These are phyloP conservation scores for Steinernema scapterisci DNA, from an alignment of 2,888 invertebrate genomes.

Conservation along the genomic window DNA sequence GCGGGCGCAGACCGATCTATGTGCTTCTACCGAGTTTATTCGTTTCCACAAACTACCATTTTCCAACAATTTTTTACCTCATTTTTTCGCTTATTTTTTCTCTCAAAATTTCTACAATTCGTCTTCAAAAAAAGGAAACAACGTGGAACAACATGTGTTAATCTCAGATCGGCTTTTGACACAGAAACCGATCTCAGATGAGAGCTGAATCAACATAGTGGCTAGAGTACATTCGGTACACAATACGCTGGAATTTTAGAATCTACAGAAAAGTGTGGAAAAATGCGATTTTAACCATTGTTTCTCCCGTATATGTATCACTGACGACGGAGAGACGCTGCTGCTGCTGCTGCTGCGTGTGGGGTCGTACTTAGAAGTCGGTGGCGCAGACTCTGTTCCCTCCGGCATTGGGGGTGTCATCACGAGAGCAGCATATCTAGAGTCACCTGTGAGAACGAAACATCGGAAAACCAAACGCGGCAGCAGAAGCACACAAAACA, in stretches of 20 bases:
- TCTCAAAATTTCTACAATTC: conserved; percentile 12
- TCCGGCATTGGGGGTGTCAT: too few relatives aligned
- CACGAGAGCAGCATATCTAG: too few relatives aligned
- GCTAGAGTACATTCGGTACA: too few relatives aligned
- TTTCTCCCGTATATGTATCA: too few relatives aligned
- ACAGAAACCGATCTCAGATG: background rate
- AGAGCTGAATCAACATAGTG: too few relatives aligned
- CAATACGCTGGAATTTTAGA: too few relatives aligned
- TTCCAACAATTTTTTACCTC: background rate
- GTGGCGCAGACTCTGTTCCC: background rate
- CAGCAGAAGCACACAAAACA: conserved; percentile 29
- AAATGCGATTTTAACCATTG: too few relatives aligned
- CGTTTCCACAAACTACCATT: background rate
- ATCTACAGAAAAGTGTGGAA: too few relatives aligned
- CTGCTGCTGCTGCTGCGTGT: background rate
- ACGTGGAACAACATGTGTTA: background rate
- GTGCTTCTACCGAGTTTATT: conserved; percentile 30
- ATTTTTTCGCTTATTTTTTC: background rate
- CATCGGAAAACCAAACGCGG: conserved; percentile 2
- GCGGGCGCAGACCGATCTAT: background rate
- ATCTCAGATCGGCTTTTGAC: background rate
- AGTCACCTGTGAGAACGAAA: background rate
- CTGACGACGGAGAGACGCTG: too few relatives aligned
- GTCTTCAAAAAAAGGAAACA: background rate
- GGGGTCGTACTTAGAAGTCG: background rate